phyloP scores from a whole-genome alignment of 30 jellyfish, hydroid and myxozoan genomes.

The Catostylus mosaicus region DNA sequence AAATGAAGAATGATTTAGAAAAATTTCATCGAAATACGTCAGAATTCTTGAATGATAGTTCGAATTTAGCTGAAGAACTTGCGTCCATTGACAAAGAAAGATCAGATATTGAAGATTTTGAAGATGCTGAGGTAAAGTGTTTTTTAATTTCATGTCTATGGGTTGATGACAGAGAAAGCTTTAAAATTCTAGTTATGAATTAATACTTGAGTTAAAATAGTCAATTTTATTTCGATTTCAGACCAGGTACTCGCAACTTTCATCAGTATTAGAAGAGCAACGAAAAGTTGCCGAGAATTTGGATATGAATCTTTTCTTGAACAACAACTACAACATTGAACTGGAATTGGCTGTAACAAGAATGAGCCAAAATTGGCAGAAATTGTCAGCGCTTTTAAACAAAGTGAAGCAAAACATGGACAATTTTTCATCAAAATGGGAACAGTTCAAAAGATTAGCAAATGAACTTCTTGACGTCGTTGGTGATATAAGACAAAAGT shows the following conservation, averaged over 20 bases:
- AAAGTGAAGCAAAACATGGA: slow-evolving; percentile 42
- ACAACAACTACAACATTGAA: slow-evolving; percentile 50
- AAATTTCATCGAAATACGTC: slow-evolving; percentile 37
- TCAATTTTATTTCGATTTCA: background rate
- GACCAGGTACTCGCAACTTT: background rate
- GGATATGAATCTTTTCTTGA: slow-evolving; percentile 49
- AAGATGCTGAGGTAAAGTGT: slow-evolving; percentile 28
- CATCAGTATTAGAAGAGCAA: slow-evolving; percentile 5
- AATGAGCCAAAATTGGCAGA: slow-evolving; percentile 64
- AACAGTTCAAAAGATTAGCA: slow-evolving; percentile 62
- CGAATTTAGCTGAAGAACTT: slow-evolving; percentile 12
- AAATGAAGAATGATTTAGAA: slow-evolving; percentile 50
- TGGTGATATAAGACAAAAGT: slow-evolving; percentile 20
- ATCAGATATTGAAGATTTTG: slow-evolving; percentile 7
- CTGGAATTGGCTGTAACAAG: slow-evolving; percentile 65
- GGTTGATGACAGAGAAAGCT: background rate
- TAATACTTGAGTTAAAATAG: background rate
- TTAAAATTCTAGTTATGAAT: background rate
- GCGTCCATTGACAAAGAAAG: slow-evolving; percentile 11
- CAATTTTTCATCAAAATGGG: slow-evolving; percentile 51
- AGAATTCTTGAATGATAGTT: slow-evolving; percentile 20
- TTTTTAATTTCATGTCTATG: background rate
- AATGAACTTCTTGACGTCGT: slow-evolving; percentile 65
- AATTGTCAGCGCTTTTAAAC: slow-evolving; percentile 26
- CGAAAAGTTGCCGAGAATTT: slow-evolving; percentile 64